Evolutionary conservation across 2,797 vertebrate genomes (phyloP).

Genomic region (Cottoperca gobio): DNA sequence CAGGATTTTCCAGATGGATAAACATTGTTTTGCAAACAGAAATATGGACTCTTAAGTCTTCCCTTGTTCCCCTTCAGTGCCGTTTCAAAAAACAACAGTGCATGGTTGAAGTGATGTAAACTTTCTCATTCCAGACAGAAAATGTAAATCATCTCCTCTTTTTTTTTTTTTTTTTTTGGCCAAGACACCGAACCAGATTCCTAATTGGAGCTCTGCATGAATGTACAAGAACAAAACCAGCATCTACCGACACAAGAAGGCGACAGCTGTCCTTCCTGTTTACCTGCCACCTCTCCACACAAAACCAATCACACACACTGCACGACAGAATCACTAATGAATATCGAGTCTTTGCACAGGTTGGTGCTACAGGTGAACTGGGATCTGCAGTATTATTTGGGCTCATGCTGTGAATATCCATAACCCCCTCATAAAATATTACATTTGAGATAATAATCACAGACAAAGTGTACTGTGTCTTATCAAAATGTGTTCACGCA

Average conservation of each 20-base stretch:
- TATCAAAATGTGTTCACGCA: background rate
- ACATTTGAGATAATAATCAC: background rate
- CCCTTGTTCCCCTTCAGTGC: background rate
- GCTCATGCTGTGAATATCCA: background rate
- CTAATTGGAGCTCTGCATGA: background rate
- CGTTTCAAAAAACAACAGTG: background rate
- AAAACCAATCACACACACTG: constrained; percentile 34
- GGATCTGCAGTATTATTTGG: background rate
- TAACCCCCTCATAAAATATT: background rate
- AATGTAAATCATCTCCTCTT: constrained; percentile 2
- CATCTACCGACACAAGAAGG: constrained; percentile 7
- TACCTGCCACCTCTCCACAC: constrained; percentile 31
- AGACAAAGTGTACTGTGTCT: background rate
- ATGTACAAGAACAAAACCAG: constrained; percentile 29
- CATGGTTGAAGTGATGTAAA: background rate
- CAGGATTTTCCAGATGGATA: background rate
- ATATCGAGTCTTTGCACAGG: background rate
- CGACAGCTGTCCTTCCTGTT: constrained; percentile 19
- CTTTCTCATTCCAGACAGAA: constrained; percentile 18
- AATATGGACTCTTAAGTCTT: background rate
- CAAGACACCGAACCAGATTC: constrained; percentile 32
- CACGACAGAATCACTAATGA: background rate
- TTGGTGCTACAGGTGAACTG: constrained; percentile 29
- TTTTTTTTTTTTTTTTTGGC: background rate
- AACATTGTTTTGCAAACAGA: constrained; percentile 8